phyloP scores from a whole-genome alignment of 2,113 vertebrate genomes.

The Etheostoma spectabile region DNA sequence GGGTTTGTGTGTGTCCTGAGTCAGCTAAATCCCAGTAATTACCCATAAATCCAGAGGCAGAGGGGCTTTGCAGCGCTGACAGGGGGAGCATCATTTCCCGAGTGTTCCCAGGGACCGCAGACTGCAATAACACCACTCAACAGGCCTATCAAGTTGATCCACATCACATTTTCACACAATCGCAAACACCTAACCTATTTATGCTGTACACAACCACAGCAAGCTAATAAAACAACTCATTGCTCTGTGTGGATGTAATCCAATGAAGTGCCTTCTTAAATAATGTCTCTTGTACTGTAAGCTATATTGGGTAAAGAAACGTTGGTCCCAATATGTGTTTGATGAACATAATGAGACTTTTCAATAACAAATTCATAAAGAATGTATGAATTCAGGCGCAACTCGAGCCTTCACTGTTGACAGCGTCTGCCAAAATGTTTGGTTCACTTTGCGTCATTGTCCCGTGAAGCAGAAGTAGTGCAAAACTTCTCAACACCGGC shows the following conservation, averaged over 20 bases:
- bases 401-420: conserved; percentile 30
- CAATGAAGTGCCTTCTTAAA: conserved; percentile 74
- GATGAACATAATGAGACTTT: conserved; percentile 78
- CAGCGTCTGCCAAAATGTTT: conserved; percentile 44
- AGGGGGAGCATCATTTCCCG: conserved; percentile 71
- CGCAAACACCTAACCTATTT: conserved; percentile 81
- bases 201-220: conserved; percentile 74
- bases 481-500: neutral
- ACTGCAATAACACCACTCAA: conserved; percentile 84
- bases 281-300: conserved; percentile 58
- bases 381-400: conserved; percentile 76
- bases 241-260: conserved; percentile 75
- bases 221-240: conserved; percentile 77
- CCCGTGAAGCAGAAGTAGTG: conserved; percentile 5
- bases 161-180: conserved; percentile 75
- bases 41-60: conserved; percentile 67
- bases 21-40: conserved; percentile 79
- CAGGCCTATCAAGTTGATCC: conserved; percentile 82
- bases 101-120: conserved; percentile 72
- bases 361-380: conserved; percentile 83
- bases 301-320: conserved; percentile 66
- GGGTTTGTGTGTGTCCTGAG: conserved; percentile 70
- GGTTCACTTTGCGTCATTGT: conserved; percentile 69
- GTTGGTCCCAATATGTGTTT: conserved; percentile 70
- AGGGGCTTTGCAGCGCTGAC: conserved; percentile 63